A percentile compares a stretch with the other conserved stretches of the same genome.
These are phyloP conservation scores for Cephalopterus ornatus DNA, from an alignment of 2,113 vertebrate genomes.

Conservation along the genomic window DNA sequence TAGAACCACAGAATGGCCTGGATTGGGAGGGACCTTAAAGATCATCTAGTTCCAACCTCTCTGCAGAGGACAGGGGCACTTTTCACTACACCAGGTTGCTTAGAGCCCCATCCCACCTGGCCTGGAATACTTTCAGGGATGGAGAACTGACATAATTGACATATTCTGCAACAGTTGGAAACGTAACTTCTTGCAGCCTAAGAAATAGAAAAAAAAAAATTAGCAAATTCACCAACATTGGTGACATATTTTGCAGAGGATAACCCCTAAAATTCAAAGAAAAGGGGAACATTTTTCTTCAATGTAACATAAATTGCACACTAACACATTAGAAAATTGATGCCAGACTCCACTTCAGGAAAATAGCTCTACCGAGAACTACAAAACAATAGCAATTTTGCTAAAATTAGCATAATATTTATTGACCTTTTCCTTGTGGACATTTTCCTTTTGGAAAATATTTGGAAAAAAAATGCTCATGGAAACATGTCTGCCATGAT, in stretches of 20 bases:
- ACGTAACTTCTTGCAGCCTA: neutral
- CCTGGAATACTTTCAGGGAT: neutral
- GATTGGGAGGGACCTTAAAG: neutral
- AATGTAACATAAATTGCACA: neutral
- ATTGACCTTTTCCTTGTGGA: neutral
- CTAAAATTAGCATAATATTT: neutral
- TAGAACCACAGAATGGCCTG: neutral
- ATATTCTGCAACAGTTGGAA: neutral
- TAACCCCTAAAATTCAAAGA: neutral
- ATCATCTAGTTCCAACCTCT: neutral
- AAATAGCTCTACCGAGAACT: neutral
- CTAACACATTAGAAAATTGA: neutral
- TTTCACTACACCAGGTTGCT: neutral
- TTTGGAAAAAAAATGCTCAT: neutral
- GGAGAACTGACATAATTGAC: neutral
- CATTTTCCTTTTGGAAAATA: neutral
- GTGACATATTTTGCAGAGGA: neutral
- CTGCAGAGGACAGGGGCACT: neutral
- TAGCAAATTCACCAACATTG: neutral
- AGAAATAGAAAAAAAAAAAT: neutral
- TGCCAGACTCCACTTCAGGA: neutral
- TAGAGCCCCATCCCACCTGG: neutral
- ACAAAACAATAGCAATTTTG: neutral
- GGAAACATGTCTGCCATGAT: neutral
- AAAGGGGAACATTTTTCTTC: neutral